These are phyloP conservation scores for Myripristis jacobus DNA, from an alignment of 2,797 vertebrate genomes.

Conservation along the genomic window DNA sequence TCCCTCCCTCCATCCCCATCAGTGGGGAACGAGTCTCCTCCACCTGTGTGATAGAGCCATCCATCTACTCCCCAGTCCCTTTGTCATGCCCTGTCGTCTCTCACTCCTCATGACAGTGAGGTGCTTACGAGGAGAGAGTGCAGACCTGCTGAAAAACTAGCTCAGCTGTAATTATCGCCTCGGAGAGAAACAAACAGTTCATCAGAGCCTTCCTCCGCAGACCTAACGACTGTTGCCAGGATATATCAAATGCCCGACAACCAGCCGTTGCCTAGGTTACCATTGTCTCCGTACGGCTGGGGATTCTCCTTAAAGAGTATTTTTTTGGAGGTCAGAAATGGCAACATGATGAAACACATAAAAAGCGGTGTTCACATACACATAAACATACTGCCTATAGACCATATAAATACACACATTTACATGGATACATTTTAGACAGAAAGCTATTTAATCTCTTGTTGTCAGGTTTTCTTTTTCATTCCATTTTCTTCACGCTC, in stretches of 20 bases:
- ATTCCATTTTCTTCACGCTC: conserved; percentile 20
- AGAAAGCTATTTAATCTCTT: neutral
- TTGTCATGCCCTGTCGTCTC: conserved; percentile 24
- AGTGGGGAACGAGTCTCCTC: too few relatives aligned
- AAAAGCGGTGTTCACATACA: conserved; percentile 9
- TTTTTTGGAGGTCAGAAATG: conserved; percentile 43
- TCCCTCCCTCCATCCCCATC: neutral
- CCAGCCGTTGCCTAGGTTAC: conserved; percentile 72
- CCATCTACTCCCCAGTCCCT: conserved; percentile 4
- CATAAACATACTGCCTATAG: neutral
- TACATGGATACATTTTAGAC: neutral
- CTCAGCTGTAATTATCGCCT: conserved; percentile 71
- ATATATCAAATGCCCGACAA: conserved; percentile 61
- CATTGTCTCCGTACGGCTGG: conserved; percentile 57
- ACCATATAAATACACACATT: neutral
- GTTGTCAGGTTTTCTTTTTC: conserved; percentile 19
- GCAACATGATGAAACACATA: neutral
- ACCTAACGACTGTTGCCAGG: conserved; percentile 71
- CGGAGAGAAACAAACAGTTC: conserved; percentile 71
- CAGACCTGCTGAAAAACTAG: conserved; percentile 71
- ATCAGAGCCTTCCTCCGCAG: conserved; percentile 67
- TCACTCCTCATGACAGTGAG: conserved; percentile 44
- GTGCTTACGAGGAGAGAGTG: conserved; percentile 61
- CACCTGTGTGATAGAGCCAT: conserved; percentile 31
- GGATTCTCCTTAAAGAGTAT: conserved; percentile 30